Evolutionary conservation across 1,140 invertebrate species (phyloP), one percentile per base, ranked within the genome.

Genomic region (Drosophila navojoa): DNA sequence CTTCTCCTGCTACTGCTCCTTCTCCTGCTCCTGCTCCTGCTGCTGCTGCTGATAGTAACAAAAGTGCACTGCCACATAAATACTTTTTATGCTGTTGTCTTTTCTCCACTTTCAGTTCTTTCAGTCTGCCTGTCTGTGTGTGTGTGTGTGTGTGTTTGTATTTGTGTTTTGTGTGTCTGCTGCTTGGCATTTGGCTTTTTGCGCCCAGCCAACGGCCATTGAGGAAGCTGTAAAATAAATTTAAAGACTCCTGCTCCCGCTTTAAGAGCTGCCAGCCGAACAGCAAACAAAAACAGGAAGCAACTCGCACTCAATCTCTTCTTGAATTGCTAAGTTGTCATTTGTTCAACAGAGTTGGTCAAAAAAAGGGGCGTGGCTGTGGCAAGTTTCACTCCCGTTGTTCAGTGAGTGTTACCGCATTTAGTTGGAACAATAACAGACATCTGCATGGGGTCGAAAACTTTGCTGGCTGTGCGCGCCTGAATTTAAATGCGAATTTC

Each of bases 161-260:
- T 58, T 11, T 59, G 1, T 55, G 15, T 54, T 50, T 16, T 68
- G 5, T 60, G 54, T 59, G 70, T 71, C 63, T 81, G 63, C 25
- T 70, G 67, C 62, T 76, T 87, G 76, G 60, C 81, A 76, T 81
- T 87, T 86, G 82, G 76, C 72, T 80, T 79, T 77, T 79, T 81
- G 76, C 82, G 35, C 38, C 19, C 57, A 53, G 29, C 22, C 42
- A 64, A 55, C 45, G 25, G n/a, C 52, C 75, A 76, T 64, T 62
- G 75, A 78, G 82, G 78, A 81, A 85, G 81, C 70, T 73, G 79
- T 82, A 69, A 87, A 82, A 86, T 82, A 86, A 82, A 87, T 89
- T 86, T 82, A 49, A 79, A 66, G 69, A 69, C 64, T 70, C 19
- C 22, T 32, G 25, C 38, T 4, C n/a, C 6, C 11, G 22, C 71